These are phyloP conservation scores for Uropetala carovei DNA, from an alignment of 2,888 invertebrate genomes.

Conservation along the genomic window DNA sequence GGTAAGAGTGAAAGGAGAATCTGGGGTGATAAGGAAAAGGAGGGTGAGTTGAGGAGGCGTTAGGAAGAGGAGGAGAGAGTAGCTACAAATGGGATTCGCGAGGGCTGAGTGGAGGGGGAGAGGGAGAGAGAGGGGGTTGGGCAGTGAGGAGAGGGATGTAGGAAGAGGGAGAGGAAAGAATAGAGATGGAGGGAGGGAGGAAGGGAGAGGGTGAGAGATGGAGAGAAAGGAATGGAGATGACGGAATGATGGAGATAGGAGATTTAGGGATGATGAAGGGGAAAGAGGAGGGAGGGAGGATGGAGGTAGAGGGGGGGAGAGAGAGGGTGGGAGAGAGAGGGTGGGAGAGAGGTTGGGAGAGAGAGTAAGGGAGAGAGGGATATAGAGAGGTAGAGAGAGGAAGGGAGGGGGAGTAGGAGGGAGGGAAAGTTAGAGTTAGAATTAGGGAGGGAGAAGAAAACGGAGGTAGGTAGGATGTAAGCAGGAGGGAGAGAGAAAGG, in stretches of 20 bases:
- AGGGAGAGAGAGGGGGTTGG: neutral
- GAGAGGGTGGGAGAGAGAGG: neutral
- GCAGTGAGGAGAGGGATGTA: too few species aligned
- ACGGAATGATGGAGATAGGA: neutral
- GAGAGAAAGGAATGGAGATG: neutral
- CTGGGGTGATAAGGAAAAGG: slow-evolving; percentile 45
- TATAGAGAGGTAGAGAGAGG: too few species aligned
- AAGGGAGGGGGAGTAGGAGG: neutral
- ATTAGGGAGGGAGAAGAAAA: too few species aligned
- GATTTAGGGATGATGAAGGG: neutral
- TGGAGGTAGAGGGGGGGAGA: neutral
- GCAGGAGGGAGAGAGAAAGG: neutral
- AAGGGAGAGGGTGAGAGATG: neutral
- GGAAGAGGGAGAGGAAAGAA: neutral
- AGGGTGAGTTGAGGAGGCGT: neutral
- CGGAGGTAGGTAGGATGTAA: too few species aligned
- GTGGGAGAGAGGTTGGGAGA: neutral
- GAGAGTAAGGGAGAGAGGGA: neutral
- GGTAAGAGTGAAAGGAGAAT: slow-evolving; percentile 60
- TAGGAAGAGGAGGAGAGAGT: neutral
- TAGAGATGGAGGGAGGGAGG: neutral
- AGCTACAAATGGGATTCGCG: neutral
- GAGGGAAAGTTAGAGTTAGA: too few species aligned
- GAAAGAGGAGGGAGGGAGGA: neutral
- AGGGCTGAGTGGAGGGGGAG: neutral